Base-by-base conservation (phyloP, 2,113 vertebrate species). In the Castor canadensis region DNA sequence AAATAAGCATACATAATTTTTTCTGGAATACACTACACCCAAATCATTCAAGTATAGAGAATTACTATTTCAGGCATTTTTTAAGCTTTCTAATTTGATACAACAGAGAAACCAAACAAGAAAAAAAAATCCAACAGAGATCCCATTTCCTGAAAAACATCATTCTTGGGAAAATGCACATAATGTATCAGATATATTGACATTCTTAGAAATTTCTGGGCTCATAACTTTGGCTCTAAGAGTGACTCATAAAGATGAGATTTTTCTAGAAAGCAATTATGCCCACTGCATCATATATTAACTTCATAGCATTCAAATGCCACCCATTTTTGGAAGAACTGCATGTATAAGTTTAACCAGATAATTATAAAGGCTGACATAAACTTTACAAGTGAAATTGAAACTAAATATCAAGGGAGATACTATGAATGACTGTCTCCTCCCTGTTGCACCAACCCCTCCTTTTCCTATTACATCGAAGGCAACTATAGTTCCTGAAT, bases 261-360 rank as follows among this genome's bases (percentile, higher is more conserved):
- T 93, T 97, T 98, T 96, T 97, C 97, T 97, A 96, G 97, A 96
- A 97, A 97, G 95, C 82, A 93, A 91, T 95, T 95, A 94, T 89
- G 69, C 81, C 87, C 96, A 89, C 32, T 86, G 66, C 58, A 87
- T 94, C 79, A 87, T 58, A 94, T 94, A 97, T 97, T 96, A 95
- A 97, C 92, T 95, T 96, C 86, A 81, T 56, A 94, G 28, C 73
- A 79, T 26, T 96, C 89, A 97, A 97, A 97, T 98, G 93, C 84
- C 96, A 97, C 52, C 88, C 86, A 76, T 71, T 96, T 90, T 97
- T 89, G 73, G 83, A 56, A 96, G 30, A 95, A 93, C 30, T 95
- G 52, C 10, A n/a, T 58, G 52, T 75, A 84, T 91, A 97, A 95
- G 91, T 96, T 95, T 97, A 93, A 94, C 85, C 32, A 58, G 83